Percentiles rank a stretch among this genome's conserved stretches.
These are phyloP conservation scores for Fistularia tabacaria DNA, from an alignment of 2,797 vertebrate species.

Conservation along the genomic window DNA sequence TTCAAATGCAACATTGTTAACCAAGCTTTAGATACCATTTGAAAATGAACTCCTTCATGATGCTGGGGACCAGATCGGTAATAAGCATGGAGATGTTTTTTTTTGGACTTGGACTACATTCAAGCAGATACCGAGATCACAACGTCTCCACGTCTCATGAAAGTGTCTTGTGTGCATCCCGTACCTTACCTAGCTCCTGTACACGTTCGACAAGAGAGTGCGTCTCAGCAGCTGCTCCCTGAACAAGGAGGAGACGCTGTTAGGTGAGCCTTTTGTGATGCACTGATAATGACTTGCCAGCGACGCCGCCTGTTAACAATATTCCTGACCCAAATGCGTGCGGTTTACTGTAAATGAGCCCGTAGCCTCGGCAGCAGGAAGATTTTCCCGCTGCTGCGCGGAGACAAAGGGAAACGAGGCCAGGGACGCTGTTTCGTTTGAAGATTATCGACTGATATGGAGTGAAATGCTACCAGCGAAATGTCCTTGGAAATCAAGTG, in stretches of 20 bases:
- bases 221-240: constrained; percentile 89
- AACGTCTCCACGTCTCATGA: not conserved
- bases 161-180: constrained; percentile 6
- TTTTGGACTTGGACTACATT: not conserved
- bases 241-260: constrained; percentile 87
- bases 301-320: not conserved
- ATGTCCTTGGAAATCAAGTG: constrained; percentile 3
- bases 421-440: too few species aligned
- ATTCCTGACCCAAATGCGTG: constrained; percentile 3
- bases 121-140: not conserved
- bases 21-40: too few species aligned
- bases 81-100: not conserved
- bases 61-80: not conserved
- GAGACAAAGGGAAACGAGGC: too few species aligned
- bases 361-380: too few species aligned
- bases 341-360: too few species aligned
- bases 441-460: too few species aligned
- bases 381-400: too few species aligned
- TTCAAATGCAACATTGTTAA: too few species aligned
- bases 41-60: too few species aligned
- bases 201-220: constrained; percentile 90
- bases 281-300: constrained; percentile 16
- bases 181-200: constrained; percentile 79
- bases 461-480: too few species aligned
- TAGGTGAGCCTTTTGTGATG: constrained; percentile 75